A percentile compares a stretch with the other conserved stretches of the same genome.
phyloP scores from a whole-genome alignment of 2,797 vertebrate genomes.

The Pogoniulus pusillus region DNA sequence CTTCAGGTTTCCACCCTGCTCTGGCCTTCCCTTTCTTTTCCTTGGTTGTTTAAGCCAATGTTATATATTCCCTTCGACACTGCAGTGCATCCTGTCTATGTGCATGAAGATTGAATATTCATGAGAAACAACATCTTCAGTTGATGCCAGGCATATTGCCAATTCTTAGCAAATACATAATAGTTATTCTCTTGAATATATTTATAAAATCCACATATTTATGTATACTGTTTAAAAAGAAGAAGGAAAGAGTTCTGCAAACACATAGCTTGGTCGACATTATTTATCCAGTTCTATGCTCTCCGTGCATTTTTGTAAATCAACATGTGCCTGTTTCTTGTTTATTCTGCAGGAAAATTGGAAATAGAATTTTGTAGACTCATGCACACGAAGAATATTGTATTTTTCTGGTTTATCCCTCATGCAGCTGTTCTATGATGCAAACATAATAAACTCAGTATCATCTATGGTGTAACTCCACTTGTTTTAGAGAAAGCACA shows the following conservation, averaged over 20 bases:
- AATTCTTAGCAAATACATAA: not conserved
- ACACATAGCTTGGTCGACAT: not conserved
- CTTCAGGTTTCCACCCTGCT: not conserved
- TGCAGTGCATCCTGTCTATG: not conserved
- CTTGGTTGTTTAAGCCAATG: not conserved
- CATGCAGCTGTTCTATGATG: not conserved
- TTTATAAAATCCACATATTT: not conserved
- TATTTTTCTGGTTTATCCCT: not conserved
- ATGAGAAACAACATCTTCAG: not conserved
- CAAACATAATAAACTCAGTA: not conserved
- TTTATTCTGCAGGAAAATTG: not conserved
- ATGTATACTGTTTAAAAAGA: not conserved
- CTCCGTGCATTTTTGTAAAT: not conserved
- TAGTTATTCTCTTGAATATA: not conserved
- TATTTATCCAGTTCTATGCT: not conserved
- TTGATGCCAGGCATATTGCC: not conserved
- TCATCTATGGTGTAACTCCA: not conserved
- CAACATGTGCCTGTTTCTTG: not conserved
- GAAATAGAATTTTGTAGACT: not conserved
- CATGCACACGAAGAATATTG: not conserved
- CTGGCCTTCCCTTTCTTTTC: not conserved
- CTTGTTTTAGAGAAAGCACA: not conserved
- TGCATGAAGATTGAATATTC: not conserved
- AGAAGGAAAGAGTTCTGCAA: not conserved
- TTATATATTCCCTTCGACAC: not conserved